phyloP scores from a whole-genome alignment of 2,888 invertebrate genomes.

The Sthenelais limicola region DNA sequence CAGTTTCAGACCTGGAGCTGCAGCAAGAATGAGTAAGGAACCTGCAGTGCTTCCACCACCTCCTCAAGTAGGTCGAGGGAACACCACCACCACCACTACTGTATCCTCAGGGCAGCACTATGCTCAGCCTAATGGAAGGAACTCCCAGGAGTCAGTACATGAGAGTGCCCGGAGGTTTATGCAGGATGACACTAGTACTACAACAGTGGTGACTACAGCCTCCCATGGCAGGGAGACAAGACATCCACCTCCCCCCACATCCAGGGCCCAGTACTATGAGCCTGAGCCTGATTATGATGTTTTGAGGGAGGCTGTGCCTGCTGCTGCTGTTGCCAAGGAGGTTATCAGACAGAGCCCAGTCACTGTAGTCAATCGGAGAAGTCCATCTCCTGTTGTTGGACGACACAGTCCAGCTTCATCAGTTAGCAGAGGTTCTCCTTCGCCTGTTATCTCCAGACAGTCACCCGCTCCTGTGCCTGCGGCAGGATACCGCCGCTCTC shows the following conservation, averaged over 20 bases:
- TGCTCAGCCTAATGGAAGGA: background rate
- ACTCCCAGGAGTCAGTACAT: constrained; percentile 49
- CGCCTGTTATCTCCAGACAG: constrained; percentile 1
- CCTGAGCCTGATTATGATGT: constrained; percentile 45
- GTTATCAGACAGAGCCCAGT: background rate
- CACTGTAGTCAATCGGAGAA: background rate
- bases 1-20: constrained; percentile 90
- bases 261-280: constrained; percentile 37
- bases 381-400: background rate
- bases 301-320: background rate
- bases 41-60: constrained; percentile 74
- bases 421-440: background rate
- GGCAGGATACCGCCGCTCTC: background rate
- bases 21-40: constrained; percentile 89
- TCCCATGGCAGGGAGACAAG: background rate
- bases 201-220: constrained; percentile 58
- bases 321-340: background rate
- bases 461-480: constrained; percentile 3
- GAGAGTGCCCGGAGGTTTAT: constrained; percentile 63
- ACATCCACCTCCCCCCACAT: constrained; percentile 3
- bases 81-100: background rate
- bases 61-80: background rate
- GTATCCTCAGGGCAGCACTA: background rate
- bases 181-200: constrained; percentile 65
- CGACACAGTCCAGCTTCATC: background rate